These are phyloP conservation scores for Phyto melanocephala DNA, from an alignment of 2,888 invertebrate species.

Conservation along the genomic window DNA sequence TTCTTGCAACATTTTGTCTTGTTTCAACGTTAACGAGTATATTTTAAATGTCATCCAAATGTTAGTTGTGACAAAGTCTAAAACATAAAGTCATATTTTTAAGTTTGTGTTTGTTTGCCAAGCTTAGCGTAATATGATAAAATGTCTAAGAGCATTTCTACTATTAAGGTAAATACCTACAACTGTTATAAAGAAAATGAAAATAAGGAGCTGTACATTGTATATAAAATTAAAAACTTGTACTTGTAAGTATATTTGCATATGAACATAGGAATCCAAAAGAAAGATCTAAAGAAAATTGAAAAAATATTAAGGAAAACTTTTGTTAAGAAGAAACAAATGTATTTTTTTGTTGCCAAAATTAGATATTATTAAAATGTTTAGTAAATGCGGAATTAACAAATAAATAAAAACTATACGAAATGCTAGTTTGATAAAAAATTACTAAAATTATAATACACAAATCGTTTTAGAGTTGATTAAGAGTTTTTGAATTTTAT, in stretches of 20 bases:
- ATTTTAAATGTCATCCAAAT: slow-evolving; percentile 51
- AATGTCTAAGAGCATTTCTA: not conserved
- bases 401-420: too few relatives aligned
- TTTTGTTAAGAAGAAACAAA: too few relatives aligned
- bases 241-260: too few relatives aligned
- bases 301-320: not conserved
- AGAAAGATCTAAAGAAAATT: not conserved
- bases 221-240: not conserved
- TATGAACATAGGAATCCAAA: not conserved
- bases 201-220: not conserved
- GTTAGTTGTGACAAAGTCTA: slow-evolving; percentile 28
- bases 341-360: too few relatives aligned
- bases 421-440: too few relatives aligned
- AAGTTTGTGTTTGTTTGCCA: not conserved
- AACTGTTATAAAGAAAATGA: not conserved
- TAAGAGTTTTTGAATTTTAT: too few relatives aligned
- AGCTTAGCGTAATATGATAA: slow-evolving; percentile 12
- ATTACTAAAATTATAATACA: too few relatives aligned
- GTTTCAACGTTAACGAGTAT: slow-evolving; percentile 2
- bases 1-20: slow-evolving; percentile 34
- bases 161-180: slow-evolving; percentile 21
- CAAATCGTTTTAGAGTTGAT: too few relatives aligned
- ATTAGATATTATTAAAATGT: too few relatives aligned
- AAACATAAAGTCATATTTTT: slow-evolving; percentile 26
- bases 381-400: too few relatives aligned